Conservation (phyloP, 2,888 invertebrate genomes). For the Morpho achilles region DNA sequence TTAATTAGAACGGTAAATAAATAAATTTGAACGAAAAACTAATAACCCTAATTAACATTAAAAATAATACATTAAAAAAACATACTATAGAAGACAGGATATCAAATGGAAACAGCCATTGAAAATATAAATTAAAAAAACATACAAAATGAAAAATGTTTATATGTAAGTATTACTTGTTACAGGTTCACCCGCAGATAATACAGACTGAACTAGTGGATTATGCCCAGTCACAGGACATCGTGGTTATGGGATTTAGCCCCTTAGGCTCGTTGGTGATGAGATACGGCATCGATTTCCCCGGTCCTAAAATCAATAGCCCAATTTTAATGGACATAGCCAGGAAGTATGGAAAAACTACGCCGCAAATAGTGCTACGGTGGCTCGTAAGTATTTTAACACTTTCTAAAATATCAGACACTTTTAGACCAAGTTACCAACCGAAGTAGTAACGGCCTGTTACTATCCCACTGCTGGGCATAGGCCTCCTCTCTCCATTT, state of each 20-base stretch:
- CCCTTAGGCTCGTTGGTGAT: slow-evolving; percentile 81
- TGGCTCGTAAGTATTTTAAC: slow-evolving; percentile 77
- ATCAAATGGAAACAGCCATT: no score
- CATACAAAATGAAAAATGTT: no score
- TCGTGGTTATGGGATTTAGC: slow-evolving; percentile 83
- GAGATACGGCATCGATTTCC: slow-evolving; percentile 53
- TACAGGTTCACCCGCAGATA: slow-evolving; percentile 80
- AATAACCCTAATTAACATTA: no score
- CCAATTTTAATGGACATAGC: slow-evolving; percentile 76
- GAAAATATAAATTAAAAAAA: no score
- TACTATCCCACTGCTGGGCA: not conserved
- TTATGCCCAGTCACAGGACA: slow-evolving; percentile 77
- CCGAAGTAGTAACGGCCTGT: no score
- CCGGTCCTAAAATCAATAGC: slow-evolving; percentile 72
- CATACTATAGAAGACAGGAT: no score
- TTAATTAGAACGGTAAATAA: no score
- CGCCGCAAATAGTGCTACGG: slow-evolving; percentile 81
- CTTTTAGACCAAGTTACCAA: no score
- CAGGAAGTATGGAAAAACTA: slow-evolving; percentile 80
- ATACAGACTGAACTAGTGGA: slow-evolving; percentile 80
- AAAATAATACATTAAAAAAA: no score
- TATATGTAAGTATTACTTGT: not conserved
- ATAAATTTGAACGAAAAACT: no score
- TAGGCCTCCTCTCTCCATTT: not conserved
- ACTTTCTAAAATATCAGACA: no score